These are phyloP conservation scores for Charadrius vociferus DNA, from an alignment of 2,113 vertebrate genomes.

Conservation along the genomic window DNA sequence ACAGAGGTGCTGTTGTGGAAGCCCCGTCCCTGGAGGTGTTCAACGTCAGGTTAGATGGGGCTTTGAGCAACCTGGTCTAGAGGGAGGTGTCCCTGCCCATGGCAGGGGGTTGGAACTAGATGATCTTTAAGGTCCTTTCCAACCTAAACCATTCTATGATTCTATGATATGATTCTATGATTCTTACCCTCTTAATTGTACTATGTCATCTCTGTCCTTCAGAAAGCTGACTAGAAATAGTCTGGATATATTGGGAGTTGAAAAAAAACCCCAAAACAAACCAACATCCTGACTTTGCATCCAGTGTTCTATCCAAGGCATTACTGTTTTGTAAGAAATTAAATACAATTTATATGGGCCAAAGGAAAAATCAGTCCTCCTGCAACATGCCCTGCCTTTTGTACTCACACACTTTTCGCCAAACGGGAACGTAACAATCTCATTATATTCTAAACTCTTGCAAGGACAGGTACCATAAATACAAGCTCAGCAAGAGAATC, in stretches of 20 bases:
- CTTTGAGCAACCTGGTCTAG: no score
- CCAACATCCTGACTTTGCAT: background rate
- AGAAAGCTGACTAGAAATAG: background rate
- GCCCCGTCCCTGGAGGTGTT: no score
- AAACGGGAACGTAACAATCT: background rate
- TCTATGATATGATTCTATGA: background rate
- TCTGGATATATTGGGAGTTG: background rate
- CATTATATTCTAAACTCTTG: background rate
- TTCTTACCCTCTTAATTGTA: background rate
- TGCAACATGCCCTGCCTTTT: accelerated
- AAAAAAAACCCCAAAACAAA: background rate
- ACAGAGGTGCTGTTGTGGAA: background rate
- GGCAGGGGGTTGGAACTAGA: no score
- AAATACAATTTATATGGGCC: background rate
- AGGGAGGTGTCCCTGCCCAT: no score
- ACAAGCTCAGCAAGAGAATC: background rate
- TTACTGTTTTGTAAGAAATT: background rate
- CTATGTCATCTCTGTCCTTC: background rate
- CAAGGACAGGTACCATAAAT: background rate
- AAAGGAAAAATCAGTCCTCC: background rate
- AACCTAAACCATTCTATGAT: no score
- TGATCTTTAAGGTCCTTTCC: no score
- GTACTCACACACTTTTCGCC: background rate
- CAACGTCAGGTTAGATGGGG: no score
- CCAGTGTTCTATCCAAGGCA: background rate